Base-by-base conservation (phyloP, 2,113 vertebrate genomes). In the Pristiophorus japonicus region DNA sequence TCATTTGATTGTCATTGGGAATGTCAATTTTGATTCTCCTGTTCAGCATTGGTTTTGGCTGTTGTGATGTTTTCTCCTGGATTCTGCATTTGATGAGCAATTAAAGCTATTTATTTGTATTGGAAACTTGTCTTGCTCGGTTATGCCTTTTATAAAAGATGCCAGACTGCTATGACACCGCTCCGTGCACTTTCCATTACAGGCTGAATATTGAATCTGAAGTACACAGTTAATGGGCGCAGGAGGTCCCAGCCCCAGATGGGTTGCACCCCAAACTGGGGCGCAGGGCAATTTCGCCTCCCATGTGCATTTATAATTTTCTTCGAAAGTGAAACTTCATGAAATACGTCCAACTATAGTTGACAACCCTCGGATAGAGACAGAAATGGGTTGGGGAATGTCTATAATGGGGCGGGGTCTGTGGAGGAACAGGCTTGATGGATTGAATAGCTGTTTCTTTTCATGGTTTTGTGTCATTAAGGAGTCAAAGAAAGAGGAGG, bases 51-150 rank as follows among this genome's bases (percentile, higher is more conserved):
- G 34, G 88, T 92, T 65, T 90, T 92, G 59, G 0, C 34, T 92
- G 14, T 90, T 90, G 8, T 90, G 30, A 59, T 90, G 12, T 62
- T 59, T 34, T 90, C 20, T 34, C 59, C 20, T 62, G 34, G 59
- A 42, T 38, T 92, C 88, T 38, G 0, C n/a, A 92, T 92, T 63
- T 92, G n/a, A 92, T 92, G 18, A 38, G 34, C 59, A 92, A 92
- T 63, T 92, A 59, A 8, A 63, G n/a, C 34, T 65, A 65, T 92
- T 92, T 34, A 38, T 16, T 38, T 91, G 87, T 59, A 3, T 81
- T 92, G 88, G 88, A 92, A 65, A 38, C 59, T 92, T 92, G 34
- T 22, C 59, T 92, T 92, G 59, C 88, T 92, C 59, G 65, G 59
- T 16, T 38, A 62, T 92, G 88, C 6, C 1, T 63, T 92, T 62